Conservation (phyloP, 2,113 vertebrate species). For the Halcyon senegalensis region DNA sequence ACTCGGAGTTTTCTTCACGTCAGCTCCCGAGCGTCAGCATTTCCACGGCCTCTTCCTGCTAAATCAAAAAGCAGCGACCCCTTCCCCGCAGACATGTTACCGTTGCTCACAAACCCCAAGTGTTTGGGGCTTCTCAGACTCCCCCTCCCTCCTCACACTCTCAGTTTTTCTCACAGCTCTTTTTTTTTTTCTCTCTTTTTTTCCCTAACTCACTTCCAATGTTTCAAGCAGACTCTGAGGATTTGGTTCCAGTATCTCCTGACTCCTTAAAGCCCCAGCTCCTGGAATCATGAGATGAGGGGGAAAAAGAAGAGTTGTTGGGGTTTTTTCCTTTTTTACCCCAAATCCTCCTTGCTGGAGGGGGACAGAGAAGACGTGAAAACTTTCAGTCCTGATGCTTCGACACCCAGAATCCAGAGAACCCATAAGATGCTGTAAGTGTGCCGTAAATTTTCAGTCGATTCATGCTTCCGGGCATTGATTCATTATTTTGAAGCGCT, state of each 20-base stretch:
- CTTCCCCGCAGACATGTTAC: accelerated
- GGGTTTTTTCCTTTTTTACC: background rate
- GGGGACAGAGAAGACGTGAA: background rate
- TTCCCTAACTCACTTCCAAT: background rate
- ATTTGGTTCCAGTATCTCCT: accelerated
- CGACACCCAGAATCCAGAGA: background rate
- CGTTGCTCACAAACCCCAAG: accelerated
- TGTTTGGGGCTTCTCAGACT: accelerated
- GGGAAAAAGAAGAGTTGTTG: background rate
- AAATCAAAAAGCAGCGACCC: background rate
- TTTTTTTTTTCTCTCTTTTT: background rate
- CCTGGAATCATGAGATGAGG: background rate
- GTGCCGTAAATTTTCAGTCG: slow-evolving; percentile 27
- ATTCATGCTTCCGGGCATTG: slow-evolving; percentile 57
- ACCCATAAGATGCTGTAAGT: slow-evolving; percentile 9
- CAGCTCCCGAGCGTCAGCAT: background rate
- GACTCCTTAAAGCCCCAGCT: background rate
- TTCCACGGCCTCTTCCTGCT: background rate
- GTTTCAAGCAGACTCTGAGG: background rate
- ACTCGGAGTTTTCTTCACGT: background rate
- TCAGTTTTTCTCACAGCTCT: accelerated
- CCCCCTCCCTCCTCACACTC: accelerated
- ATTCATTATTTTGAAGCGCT: slow-evolving; percentile 42
- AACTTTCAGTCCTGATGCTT: background rate
- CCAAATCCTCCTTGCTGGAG: background rate